Conservation (phyloP, 2,113 vertebrate species). For the Salvelinus sp. region DNA sequence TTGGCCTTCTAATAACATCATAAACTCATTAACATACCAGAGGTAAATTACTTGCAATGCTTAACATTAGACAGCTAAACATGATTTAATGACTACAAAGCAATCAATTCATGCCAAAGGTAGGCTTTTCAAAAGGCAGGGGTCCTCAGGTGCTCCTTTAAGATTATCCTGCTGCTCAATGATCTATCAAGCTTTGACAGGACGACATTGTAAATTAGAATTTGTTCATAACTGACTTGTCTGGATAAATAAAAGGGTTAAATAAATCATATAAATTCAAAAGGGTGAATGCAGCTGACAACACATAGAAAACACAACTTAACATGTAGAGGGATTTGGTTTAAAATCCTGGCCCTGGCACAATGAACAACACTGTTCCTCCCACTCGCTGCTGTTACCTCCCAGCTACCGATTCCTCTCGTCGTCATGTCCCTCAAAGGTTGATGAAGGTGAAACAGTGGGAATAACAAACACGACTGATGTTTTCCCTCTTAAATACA, state of each 20-base stretch:
- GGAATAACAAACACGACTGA: conserved; percentile 7
- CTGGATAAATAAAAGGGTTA: not conserved
- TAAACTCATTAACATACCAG: no score
- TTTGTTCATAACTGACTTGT: no score
- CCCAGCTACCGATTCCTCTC: not conserved
- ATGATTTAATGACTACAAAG: no score
- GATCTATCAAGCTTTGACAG: not conserved
- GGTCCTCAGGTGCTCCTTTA: no score
- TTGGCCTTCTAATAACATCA: no score
- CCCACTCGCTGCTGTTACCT: not conserved
- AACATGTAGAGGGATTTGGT: not conserved
- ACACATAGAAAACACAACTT: not conserved
- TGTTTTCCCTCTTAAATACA: not conserved
- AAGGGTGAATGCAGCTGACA: not conserved
- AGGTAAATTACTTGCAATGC: no score
- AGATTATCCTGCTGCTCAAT: not conserved
- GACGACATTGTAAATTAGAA: no score
- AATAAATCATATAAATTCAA: not conserved
- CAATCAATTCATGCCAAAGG: no score
- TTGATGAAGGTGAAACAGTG: not conserved
- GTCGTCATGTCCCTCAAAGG: not conserved
- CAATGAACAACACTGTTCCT: not conserved
- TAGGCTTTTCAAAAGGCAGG: no score
- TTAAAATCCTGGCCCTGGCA: not conserved
- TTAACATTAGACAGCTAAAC: no score